Evolutionary conservation across 2,113 vertebrate genomes (phyloP), one percentile per base, ranked within the genome.

Genomic region (Mesembrinibis cayennensis): DNA sequence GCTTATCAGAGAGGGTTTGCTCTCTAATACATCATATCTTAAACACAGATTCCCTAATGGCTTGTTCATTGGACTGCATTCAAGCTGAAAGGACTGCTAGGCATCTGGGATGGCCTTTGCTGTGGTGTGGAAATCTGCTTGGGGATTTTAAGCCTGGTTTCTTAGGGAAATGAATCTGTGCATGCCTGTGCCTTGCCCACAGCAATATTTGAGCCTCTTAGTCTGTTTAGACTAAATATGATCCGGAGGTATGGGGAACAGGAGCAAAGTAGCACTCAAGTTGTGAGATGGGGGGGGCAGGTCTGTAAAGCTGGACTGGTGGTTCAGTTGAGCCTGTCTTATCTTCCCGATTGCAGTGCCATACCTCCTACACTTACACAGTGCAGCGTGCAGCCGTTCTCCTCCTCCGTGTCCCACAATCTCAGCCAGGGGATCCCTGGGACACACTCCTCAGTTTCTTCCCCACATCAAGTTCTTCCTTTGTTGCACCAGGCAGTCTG

Each of bases 11-110:
- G 36, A 76, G 44, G 47, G 52, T 91, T 80, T 95, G 82, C 85
- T 89, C 81, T 65, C 80, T 79, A 85, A 86, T 97, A 50, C 67
- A 49, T 90, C 84, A 22, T 76, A 59, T 74, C 81, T 92, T 73
- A 69, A 85, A 86, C 73, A 89, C 94, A 71, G n/a, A 65, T 73
- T 91, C 89, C 92, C 85, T 92, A 89, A 94, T 91, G 89, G n/a
- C 72, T 94, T 25, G 34, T 53, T 93, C 71, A 17, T 11, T 52
- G 90, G 70, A 62, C 23, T 30, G 67, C 34, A 17, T 76, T 90
- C n/a, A 62, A 77, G 66, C 82, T 27, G 62, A 18, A 49, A 55
- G 91, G 42, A 21, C 85, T 49, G 65, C 56, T 55, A 56, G n/a
- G 88, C 90, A 71, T 94, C 94, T 76, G 79, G 82, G 93, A 90